Percentiles rank a stretch among this genome's conserved stretches.
phyloP scores from a whole-genome alignment of 2,888 invertebrate genomes.

The Ochropleura plecta region DNA sequence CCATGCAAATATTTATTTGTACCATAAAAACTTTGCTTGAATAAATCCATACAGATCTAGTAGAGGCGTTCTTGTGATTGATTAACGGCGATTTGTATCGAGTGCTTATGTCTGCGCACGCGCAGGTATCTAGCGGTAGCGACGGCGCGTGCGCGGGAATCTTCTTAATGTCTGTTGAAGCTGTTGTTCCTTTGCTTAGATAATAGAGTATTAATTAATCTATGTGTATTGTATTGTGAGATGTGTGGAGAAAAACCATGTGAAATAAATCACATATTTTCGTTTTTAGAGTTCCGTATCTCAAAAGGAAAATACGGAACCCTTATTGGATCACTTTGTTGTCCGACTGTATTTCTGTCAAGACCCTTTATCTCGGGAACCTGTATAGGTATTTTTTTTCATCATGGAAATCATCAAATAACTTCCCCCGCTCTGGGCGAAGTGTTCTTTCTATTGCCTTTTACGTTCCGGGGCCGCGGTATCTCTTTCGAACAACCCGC shows the following conservation, averaged over 20 bases:
- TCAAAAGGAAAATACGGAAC: too few relatives aligned
- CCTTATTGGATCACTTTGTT: too few relatives aligned
- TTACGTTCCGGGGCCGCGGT: too few relatives aligned
- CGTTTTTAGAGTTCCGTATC: too few relatives aligned
- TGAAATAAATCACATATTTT: background rate
- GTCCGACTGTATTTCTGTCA: too few relatives aligned
- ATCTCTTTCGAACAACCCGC: too few relatives aligned
- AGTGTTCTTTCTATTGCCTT: too few relatives aligned
- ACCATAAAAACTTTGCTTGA: conserved; percentile 19
- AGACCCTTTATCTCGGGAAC: too few relatives aligned
- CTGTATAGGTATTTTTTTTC: too few relatives aligned
- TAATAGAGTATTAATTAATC: conserved; percentile 12
- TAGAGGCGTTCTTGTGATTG: conserved; percentile 53
- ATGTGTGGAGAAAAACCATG: background rate
- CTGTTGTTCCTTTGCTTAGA: conserved; percentile 25
- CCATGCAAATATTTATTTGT: conserved; percentile 3
- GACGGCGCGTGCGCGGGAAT: conserved; percentile 61
- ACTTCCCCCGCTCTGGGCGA: too few relatives aligned
- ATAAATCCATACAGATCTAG: conserved; percentile 51
- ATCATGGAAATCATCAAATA: too few relatives aligned
- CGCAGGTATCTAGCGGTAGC: conserved; percentile 46
- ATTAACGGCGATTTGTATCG: conserved; percentile 63
- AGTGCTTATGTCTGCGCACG: conserved; percentile 64
- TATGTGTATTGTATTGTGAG: background rate
- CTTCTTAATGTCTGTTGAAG: conserved; percentile 27